A percentile compares a stretch with the other conserved stretches of the same genome.
These are phyloP conservation scores for Kuschelorhynchus macadamiae DNA, from an alignment of 2,888 invertebrate genomes.

Conservation along the genomic window DNA sequence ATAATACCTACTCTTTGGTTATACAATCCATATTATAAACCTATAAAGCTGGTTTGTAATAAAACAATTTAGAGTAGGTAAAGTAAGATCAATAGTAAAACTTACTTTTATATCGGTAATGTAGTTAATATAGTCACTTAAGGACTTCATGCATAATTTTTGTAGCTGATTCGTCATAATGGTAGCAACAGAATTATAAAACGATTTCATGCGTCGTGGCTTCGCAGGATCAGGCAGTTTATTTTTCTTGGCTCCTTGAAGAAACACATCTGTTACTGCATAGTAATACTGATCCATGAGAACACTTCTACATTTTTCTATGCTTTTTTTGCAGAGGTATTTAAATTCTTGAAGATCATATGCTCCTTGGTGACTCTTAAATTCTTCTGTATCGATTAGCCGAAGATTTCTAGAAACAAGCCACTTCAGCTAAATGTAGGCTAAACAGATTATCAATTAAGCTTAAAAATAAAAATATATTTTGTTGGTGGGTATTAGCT, in stretches of 20 bases:
- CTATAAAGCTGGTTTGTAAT: too few species aligned
- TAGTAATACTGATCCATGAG: slow-evolving; percentile 79
- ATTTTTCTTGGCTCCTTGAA: slow-evolving; percentile 78
- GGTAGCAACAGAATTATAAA: slow-evolving; percentile 88
- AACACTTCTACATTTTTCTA: slow-evolving; percentile 78
- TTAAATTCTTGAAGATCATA: slow-evolving; percentile 80
- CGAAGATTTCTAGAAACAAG: slow-evolving; percentile 72
- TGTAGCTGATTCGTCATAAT: slow-evolving; percentile 93
- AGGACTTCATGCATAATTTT: slow-evolving; percentile 83
- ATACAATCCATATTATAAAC: too few species aligned
- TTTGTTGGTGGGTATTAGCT: too few species aligned
- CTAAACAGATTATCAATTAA: too few species aligned
- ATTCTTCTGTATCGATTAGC: slow-evolving; percentile 74
- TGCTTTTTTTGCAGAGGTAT: slow-evolving; percentile 71
- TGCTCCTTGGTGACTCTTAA: slow-evolving; percentile 74
- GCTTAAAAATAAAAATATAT: too few species aligned
- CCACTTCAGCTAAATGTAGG: not conserved
- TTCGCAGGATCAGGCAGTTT: slow-evolving; percentile 79
- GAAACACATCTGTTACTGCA: slow-evolving; percentile 75
- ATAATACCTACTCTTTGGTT: too few species aligned
- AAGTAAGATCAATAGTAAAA: too few species aligned
- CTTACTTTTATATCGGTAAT: slow-evolving; percentile 82
- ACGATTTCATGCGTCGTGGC: slow-evolving; percentile 77
- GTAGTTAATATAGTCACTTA: slow-evolving; percentile 83
- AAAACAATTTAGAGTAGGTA: too few species aligned